These are phyloP conservation scores for Mayetiola destructor DNA, from an alignment of 2,888 invertebrate species.

Conservation along the genomic window DNA sequence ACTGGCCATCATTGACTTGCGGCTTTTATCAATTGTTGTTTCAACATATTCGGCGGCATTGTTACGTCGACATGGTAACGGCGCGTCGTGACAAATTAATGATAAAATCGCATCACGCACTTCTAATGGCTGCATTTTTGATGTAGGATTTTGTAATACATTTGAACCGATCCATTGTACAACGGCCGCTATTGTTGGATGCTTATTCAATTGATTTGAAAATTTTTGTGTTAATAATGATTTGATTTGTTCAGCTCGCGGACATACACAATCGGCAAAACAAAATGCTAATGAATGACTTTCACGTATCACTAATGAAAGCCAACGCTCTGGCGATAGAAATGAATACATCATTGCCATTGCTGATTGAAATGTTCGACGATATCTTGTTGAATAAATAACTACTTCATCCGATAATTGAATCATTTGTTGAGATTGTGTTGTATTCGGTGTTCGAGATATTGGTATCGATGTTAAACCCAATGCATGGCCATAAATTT, in stretches of 20 bases:
- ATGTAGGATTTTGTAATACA: slow-evolving; percentile 49
- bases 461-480: slow-evolving; percentile 27
- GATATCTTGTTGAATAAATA: slow-evolving; percentile 67
- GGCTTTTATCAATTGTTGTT: slow-evolving; percentile 13
- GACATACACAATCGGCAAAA: slow-evolving; percentile 70
- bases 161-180: slow-evolving; percentile 49
- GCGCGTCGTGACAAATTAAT: slow-evolving; percentile 71
- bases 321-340: slow-evolving; percentile 48
- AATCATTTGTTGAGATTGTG: neutral
- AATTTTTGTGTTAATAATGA: slow-evolving; percentile 37
- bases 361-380: slow-evolving; percentile 83
- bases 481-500: slow-evolving; percentile 39
- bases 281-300: slow-evolving; percentile 73
- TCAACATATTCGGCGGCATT: slow-evolving; percentile 13
- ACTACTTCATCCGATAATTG: slow-evolving; percentile 41
- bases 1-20: slow-evolving; percentile 19
- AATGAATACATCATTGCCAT: slow-evolving; percentile 62
- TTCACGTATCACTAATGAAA: slow-evolving; percentile 53
- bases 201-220: slow-evolving; percentile 50
- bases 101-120: slow-evolving; percentile 65
- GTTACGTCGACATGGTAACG: slow-evolving; percentile 57
- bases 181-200: slow-evolving; percentile 57
- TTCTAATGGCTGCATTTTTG: slow-evolving; percentile 47
- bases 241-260: slow-evolving; percentile 40
- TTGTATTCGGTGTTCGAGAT: slow-evolving; percentile 23